Conservation (phyloP, 2,113 vertebrate species). For the Rhadina sibilatrix region DNA sequence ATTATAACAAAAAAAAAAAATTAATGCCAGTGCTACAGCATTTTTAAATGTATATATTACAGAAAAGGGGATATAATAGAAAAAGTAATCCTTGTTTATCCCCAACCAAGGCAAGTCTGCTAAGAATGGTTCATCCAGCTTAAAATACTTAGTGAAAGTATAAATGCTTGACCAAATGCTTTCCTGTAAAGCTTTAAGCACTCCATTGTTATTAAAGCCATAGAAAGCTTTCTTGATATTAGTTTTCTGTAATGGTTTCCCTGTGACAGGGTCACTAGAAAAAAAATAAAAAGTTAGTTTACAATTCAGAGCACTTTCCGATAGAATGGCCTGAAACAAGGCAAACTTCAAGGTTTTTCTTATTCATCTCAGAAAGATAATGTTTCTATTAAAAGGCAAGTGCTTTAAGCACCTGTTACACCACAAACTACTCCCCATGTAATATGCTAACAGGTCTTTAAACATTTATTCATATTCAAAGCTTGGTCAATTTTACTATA, state of each 20-base stretch:
- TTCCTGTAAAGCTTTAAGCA: not conserved
- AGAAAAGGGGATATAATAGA: not conserved
- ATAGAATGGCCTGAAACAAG: not conserved
- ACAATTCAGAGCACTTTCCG: not conserved
- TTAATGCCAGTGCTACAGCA: not conserved
- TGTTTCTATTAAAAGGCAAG: not conserved
- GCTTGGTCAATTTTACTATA: not conserved
- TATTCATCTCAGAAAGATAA: not conserved
- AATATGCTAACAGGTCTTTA: not conserved
- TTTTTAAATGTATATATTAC: not conserved
- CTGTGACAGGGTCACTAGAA: not conserved
- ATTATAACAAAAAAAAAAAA: not conserved
- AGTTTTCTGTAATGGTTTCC: not conserved
- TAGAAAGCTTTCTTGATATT: not conserved
- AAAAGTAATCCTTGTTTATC: constrained; percentile 52
- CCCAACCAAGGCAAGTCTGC: not conserved
- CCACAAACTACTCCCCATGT: not conserved
- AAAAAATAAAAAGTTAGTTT: not conserved
- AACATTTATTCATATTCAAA: not conserved
- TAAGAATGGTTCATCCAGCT: constrained; percentile 38
- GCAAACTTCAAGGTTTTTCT: not conserved
- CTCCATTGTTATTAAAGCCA: not conserved
- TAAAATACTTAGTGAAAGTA: constrained; percentile 37
- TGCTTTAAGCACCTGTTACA: not conserved
- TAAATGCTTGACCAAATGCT: constrained; percentile 36